Conservation (phyloP, 2,888 invertebrate genomes). For the Clunio marinus region DNA sequence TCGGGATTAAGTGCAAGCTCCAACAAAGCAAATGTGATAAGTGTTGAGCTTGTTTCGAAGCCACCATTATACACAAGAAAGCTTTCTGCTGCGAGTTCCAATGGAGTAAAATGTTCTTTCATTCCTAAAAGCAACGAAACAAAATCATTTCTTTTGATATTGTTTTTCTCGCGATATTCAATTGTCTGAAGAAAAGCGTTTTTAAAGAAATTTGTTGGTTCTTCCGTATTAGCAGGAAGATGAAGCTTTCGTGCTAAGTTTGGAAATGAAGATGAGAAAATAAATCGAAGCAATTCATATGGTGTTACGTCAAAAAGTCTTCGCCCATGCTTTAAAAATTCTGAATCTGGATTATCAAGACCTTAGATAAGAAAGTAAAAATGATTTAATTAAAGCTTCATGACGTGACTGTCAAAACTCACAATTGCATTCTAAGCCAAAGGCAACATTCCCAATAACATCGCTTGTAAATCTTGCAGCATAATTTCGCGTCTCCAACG, state of each 20-base stretch:
- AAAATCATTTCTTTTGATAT: background rate
- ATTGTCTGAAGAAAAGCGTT: background rate
- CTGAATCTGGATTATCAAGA: background rate
- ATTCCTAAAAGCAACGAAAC: background rate
- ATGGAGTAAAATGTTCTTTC: too few species aligned
- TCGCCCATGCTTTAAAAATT: background rate
- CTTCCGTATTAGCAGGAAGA: background rate
- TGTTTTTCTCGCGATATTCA: conserved; percentile 24
- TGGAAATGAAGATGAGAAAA: background rate
- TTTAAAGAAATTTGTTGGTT: conserved; percentile 2
- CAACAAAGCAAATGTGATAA: background rate
- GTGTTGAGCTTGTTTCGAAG: background rate
- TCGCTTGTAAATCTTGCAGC: background rate
- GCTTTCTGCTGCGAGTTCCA: too few species aligned
- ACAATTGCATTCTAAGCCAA: conserved; percentile 31
- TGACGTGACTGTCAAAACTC: too few species aligned
- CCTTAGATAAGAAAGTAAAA: too few species aligned
- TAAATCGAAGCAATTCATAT: background rate
- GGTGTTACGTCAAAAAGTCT: background rate
- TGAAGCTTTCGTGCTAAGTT: conserved; percentile 20
- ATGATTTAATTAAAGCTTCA: too few species aligned
- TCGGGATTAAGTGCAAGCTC: background rate
- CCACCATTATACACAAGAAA: too few species aligned
- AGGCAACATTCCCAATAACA: conserved; percentile 17
- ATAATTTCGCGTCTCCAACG: background rate